Evolutionary conservation across 2,797 vertebrate species (phyloP), one percentile per base, ranked within the genome.

Genomic region (Acanthiza pusilla): DNA sequence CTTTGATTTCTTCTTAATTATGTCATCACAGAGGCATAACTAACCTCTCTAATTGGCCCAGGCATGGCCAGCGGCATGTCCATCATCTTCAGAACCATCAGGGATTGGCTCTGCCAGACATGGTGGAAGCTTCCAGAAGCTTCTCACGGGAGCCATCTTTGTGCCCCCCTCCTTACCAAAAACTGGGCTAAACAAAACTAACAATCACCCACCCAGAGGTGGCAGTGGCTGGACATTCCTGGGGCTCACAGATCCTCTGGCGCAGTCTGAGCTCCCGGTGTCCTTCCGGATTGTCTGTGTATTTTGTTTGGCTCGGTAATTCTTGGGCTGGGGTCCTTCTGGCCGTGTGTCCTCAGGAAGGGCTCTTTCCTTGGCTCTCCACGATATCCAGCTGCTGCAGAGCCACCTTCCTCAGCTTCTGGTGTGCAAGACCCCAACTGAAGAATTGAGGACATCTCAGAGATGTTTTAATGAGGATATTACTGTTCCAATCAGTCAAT

Each of bases 181-280:
- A 43, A 43, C 43, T 43, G 43, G 43, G 43, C 43, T 17, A 43
- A 43, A 43, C 17, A 19, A 19, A 43, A 43, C 43, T 16, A 43
- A 43, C 18, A 22, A 47, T 47, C 21, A 10, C 66, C 10, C 7
- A 5, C 19, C 57, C 27, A 0, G 45, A 7, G 27, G 11, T 7
- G 77, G 32, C 20, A 30, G 30, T 16, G 54, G 66, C 40, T 10
- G 67, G 50, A 23, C 62, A 22, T 2, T 30, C 71, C 66, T 1
- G 2, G 48, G 45, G 53, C 40, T 71, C 55, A 2, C 48, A 34
- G 34, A 17, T 18, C n/a, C 73, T 18, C 53, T 2, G 15, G 27
- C 38, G 21, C 66, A 2, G 4, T 0, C 3, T 13, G 72, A 90
- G 50, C 63, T 70, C 67, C 38, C 1, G 0, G 5, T 1, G 7